Conservation (phyloP, 2,888 invertebrate genomes). For the Mycalesis mineus region DNA sequence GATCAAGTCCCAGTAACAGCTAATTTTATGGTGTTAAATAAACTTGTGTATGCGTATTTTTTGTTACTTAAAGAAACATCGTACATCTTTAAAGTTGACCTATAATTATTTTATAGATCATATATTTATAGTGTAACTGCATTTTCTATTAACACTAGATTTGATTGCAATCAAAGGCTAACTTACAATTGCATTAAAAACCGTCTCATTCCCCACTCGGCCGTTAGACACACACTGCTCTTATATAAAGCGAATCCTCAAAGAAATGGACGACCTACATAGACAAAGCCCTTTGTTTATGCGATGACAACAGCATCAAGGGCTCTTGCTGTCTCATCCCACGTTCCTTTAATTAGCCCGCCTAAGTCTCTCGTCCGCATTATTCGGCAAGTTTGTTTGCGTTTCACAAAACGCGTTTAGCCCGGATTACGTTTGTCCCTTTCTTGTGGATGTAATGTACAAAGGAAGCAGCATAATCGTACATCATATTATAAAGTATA, state of each 20-base stretch:
- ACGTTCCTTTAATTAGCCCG: slow-evolving; percentile 10
- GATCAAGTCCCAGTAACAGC: no score
- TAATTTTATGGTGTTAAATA: no score
- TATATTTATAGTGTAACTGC: no score
- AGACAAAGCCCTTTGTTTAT: slow-evolving; percentile 9
- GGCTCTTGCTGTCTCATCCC: slow-evolving; percentile 6
- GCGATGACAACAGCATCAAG: slow-evolving; percentile 6
- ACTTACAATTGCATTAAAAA: no score
- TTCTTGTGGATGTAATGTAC: background rate
- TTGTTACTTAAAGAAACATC: no score
- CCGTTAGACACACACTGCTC: background rate
- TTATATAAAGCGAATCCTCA: background rate
- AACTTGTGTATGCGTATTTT: no score
- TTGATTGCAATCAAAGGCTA: no score
- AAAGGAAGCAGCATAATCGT: background rate
- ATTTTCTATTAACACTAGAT: no score
- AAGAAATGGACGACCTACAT: slow-evolving; percentile 5
- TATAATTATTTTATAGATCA: no score
- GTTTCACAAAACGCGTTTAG: slow-evolving; percentile 3
- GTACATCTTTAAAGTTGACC: no score
- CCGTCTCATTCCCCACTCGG: background rate
- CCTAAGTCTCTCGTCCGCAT: slow-evolving; percentile 8
- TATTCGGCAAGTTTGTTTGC: slow-evolving; percentile 10
- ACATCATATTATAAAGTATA: background rate
- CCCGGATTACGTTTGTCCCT: background rate